A percentile compares a stretch with the other conserved stretches of the same genome.
Evolutionary conservation across 2,888 invertebrate genomes (phyloP).

Genomic region (Andrena fulva): DNA sequence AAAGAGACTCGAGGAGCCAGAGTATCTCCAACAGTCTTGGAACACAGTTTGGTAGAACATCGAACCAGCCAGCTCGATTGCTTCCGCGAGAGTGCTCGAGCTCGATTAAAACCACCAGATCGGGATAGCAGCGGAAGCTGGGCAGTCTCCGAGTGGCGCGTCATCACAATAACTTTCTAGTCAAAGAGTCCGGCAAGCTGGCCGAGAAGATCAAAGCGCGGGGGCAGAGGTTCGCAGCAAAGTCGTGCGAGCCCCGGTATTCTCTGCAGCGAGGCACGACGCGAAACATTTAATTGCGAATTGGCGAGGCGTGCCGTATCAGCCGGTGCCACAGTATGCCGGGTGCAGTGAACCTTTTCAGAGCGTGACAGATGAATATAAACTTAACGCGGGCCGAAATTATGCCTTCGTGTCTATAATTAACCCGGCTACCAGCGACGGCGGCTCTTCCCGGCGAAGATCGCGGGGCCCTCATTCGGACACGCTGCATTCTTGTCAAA

Average conservation of each 20-base stretch:
- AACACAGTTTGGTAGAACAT: too few species aligned
- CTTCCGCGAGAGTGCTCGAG: too few species aligned
- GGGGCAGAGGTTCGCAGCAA: slow-evolving; percentile 6
- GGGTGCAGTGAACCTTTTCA: slow-evolving; percentile 70
- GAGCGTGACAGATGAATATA: slow-evolving; percentile 73
- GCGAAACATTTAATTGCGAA: slow-evolving; percentile 48
- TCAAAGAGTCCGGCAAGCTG: slow-evolving; percentile 27
- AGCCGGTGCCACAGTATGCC: slow-evolving; percentile 41
- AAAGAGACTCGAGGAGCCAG: too few species aligned
- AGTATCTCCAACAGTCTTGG: too few species aligned
- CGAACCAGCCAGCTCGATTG: too few species aligned
- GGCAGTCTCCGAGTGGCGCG: slow-evolving; percentile 1
- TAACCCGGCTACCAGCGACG: slow-evolving; percentile 49
- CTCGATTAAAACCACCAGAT: too few species aligned
- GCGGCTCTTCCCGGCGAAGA: background rate
- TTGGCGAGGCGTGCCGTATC: slow-evolving; percentile 39
- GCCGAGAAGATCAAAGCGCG: slow-evolving; percentile 34
- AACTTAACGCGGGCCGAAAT: slow-evolving; percentile 66
- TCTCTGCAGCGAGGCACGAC: slow-evolving; percentile 10
- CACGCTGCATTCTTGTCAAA: slow-evolving; percentile 29
- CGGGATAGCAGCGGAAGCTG: too few species aligned
- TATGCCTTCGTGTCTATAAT: slow-evolving; percentile 71
- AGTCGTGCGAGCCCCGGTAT: slow-evolving; percentile 24
- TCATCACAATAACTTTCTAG: slow-evolving; percentile 36
- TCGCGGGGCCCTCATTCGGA: slow-evolving; percentile 22